phyloP scores from a whole-genome alignment of 2,113 vertebrate genomes.

The Platichthys stellatus region DNA sequence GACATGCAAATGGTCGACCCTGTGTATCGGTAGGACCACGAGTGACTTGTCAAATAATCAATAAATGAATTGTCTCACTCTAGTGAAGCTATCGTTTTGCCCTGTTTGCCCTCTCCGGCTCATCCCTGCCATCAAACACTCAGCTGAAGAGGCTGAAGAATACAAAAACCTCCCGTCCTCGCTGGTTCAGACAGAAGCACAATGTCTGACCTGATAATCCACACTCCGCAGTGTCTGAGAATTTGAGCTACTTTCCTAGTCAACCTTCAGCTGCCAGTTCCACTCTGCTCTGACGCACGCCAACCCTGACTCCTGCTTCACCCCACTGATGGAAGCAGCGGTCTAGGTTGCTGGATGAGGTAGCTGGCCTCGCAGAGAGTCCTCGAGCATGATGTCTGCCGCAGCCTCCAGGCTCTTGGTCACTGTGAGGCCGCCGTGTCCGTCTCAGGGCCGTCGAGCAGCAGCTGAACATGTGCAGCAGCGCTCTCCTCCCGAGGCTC shows the following conservation, averaged over 20 bases:
- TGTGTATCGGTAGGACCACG: too few relatives aligned
- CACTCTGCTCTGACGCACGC: slow-evolving; percentile 19
- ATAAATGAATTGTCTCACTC: too few relatives aligned
- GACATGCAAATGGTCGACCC: too few relatives aligned
- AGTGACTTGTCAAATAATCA: too few relatives aligned
- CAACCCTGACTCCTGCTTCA: background rate
- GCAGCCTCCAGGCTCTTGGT: slow-evolving; percentile 27
- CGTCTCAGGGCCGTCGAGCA: slow-evolving; percentile 38
- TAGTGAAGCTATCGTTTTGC: background rate
- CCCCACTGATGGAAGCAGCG: slow-evolving; percentile 9
- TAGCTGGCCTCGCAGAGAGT: slow-evolving; percentile 9
- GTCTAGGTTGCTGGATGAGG: slow-evolving; percentile 21
- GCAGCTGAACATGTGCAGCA: slow-evolving; percentile 43
- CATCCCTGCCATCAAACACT: too few relatives aligned
- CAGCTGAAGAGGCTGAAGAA: background rate
- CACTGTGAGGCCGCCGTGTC: background rate
- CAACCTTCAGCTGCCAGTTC: slow-evolving; percentile 47
- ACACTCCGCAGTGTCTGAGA: slow-evolving; percentile 5
- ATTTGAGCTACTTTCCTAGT: slow-evolving; percentile 8
- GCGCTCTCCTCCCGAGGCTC: slow-evolving; percentile 34
- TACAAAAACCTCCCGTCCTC: background rate
- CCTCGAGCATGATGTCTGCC: slow-evolving; percentile 10
- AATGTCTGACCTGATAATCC: slow-evolving; percentile 27
- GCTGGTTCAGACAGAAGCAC: slow-evolving; percentile 17
- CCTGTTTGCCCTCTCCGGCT: background rate